Evolutionary conservation across 2,113 vertebrate species (phyloP).

Genomic region (Rhinolophus ferrumequinum): DNA sequence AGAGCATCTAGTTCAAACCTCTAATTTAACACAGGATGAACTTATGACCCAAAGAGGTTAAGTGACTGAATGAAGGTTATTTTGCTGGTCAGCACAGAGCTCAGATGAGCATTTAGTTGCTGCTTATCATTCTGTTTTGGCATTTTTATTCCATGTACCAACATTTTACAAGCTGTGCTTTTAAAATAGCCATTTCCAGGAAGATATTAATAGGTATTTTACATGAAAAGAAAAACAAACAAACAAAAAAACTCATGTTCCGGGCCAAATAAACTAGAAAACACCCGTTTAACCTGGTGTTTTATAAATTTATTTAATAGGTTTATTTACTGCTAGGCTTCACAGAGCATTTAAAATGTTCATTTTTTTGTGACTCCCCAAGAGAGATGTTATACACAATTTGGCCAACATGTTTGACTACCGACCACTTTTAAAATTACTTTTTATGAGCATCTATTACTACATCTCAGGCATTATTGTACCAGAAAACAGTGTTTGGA

Average conservation of each 20-base stretch:
- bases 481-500: neutral
- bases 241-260: neutral
- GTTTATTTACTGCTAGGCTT: neutral
- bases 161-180: slow-evolving; percentile 23
- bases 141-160: slow-evolving; percentile 34
- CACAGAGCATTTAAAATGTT: neutral
- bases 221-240: neutral
- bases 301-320: slow-evolving; percentile 3
- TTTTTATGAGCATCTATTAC: neutral
- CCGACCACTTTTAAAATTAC: neutral
- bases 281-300: neutral
- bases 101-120: neutral
- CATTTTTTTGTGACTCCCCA: neutral
- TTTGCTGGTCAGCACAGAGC: neutral
- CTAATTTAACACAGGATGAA: slow-evolving; percentile 51
- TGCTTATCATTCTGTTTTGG: neutral
- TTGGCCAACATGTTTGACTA: neutral
- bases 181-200: slow-evolving; percentile 18
- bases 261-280: slow-evolving; percentile 11
- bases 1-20: slow-evolving; percentile 26
- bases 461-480: neutral
- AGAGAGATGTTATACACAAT: neutral
- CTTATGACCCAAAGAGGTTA: slow-evolving; percentile 23
- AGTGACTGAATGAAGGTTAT: neutral
- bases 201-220: slow-evolving; percentile 42